A percentile compares a stretch with the other conserved stretches of the same genome.
phyloP scores from a whole-genome alignment of 2,888 invertebrate genomes.

The Rhopalosiphum nymphaeae region DNA sequence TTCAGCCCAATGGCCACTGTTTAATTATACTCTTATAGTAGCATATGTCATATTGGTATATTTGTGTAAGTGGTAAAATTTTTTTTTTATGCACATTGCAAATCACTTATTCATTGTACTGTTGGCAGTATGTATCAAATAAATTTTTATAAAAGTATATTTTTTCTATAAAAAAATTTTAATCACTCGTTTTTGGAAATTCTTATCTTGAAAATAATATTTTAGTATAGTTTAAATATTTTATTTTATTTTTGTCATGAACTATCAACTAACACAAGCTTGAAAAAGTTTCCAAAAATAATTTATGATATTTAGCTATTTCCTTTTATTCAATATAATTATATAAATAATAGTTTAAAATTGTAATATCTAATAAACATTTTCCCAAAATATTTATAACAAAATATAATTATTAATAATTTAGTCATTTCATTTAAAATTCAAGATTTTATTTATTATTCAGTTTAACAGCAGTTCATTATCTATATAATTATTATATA shows the following conservation, averaged over 20 bases:
- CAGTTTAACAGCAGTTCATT: too few species aligned
- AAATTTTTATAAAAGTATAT: neutral
- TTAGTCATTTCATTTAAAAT: neutral
- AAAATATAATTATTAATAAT: neutral
- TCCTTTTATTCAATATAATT: too few species aligned
- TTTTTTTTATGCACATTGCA: neutral
- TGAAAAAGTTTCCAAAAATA: neutral
- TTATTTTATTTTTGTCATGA: neutral
- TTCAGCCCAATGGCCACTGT: neutral
- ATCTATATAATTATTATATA: too few species aligned
- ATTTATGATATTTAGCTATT: neutral
- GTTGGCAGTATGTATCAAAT: neutral
- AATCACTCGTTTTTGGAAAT: neutral
- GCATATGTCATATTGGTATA: neutral
- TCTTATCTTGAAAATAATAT: neutral
- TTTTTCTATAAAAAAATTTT: neutral
- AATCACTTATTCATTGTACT: neutral
- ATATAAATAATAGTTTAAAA: too few species aligned
- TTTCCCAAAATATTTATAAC: neutral
- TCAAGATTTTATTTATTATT: neutral
- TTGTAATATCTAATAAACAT: neutral
- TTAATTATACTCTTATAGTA: neutral
- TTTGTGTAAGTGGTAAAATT: neutral
- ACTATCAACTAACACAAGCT: neutral
- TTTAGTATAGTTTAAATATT: neutral